Conservation (phyloP, 2,888 invertebrate species). For the Liposcelis brunnea region DNA sequence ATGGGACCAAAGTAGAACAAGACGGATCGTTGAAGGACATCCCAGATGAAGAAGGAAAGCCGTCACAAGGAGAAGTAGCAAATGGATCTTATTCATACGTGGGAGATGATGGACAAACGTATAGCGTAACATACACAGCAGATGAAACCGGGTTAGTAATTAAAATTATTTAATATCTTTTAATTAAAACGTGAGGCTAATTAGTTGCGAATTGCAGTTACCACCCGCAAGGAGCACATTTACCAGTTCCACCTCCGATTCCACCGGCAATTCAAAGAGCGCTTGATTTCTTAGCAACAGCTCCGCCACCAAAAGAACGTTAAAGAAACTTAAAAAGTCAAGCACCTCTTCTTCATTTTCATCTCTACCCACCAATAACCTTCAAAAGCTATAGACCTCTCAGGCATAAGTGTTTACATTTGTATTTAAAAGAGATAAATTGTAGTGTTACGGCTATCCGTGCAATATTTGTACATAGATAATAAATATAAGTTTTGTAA, state of each 20-base stretch:
- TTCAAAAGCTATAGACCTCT: too few species aligned
- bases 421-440: too few species aligned
- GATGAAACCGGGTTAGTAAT: slow-evolving; percentile 3
- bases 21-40: slow-evolving; percentile 1
- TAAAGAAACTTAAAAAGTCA: neutral
- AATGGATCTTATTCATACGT: neutral
- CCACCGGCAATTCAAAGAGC: slow-evolving; percentile 4
- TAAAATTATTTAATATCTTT: neutral
- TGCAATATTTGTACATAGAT: too few species aligned
- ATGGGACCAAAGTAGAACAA: slow-evolving; percentile 5
- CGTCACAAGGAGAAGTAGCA: slow-evolving; percentile 1
- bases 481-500: too few species aligned
- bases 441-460: too few species aligned
- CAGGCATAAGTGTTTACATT: too few species aligned
- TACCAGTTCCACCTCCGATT: slow-evolving; percentile 4
- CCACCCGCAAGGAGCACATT: slow-evolving; percentile 1
- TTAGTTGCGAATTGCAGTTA: too few species aligned
- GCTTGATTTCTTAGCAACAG: slow-evolving; percentile 4
- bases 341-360: too few species aligned
- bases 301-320: too few species aligned
- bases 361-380: too few species aligned
- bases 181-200: too few species aligned
- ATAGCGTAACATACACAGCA: slow-evolving; percentile 1
- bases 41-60: slow-evolving; percentile 5
- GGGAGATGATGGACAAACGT: slow-evolving; percentile 5